Base-by-base conservation (phyloP, 2,888 invertebrate species). In the Sinhomidia bicolor region DNA sequence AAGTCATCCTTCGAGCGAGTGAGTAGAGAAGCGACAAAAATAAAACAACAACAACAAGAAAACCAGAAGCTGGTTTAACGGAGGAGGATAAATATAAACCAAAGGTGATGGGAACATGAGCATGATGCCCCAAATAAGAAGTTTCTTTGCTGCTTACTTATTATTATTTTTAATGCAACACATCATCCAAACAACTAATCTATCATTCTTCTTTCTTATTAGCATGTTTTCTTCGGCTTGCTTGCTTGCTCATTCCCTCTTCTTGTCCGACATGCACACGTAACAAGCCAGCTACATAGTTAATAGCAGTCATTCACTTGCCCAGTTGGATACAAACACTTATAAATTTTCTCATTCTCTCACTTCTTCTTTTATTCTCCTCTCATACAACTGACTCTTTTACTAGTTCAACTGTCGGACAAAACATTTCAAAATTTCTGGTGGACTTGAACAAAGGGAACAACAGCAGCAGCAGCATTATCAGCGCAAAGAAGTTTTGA, bases 301-400 rank as follows among this genome's bases (percentile, higher is more conserved):
- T 80, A 88, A 83, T 82, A 68, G 78, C 29, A 78, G 78, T 83
- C 88, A 65, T 88, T 83, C 78, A 82, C 88, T 65, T 20, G 44
- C 83, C 36, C 88, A 17, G 88, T 83, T 83, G 88, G 88, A 83
- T 65, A 54, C 60, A 76, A 88, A 84, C 88, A 83, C 88, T 74
- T 74, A 74, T n/a, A 74, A 74, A 74, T 20, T 44, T 47, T 74
- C 74, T 47, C 47, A 47, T 74, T 47, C 47, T 74, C 74, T 26
- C 47, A 74, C 82, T 83, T 65, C 23, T 9, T 78, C 23, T 41
- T 71, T 29, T 60, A 36, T n/a, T n/a, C n/a, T n/a, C n/a, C n/a
- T n/a, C 81, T 86, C 74, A 36, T 54, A 20, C 44, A 65, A 78
- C 82, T 88, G 81, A 76, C 81, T 62, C 14, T 81, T 65, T 29